Base-by-base conservation (phyloP, 2,888 invertebrate species). In the Drosophila subsilvestris region DNA sequence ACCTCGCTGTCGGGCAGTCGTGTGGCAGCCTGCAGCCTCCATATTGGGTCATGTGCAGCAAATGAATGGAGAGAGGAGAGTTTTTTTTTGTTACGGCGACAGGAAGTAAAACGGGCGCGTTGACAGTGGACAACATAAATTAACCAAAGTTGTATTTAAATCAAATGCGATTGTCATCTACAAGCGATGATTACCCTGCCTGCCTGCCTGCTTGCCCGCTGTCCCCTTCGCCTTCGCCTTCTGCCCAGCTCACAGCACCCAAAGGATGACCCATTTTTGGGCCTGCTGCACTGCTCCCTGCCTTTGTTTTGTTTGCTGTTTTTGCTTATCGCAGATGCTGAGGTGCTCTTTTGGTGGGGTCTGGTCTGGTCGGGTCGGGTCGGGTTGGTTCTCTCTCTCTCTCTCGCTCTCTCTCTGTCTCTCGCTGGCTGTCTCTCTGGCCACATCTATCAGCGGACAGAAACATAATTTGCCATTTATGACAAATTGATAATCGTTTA, bases 401-500 rank as follows among this genome's bases (percentile, higher is more conserved):
- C 37, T n/a, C 14, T 2, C 37, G 2, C 37, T 37, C 14, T 51
- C 25, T 12, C 51, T 9, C 8, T n/a, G n/a, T 27, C 4, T n/a
- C n/a, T n/a, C n/a, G n/a, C n/a, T n/a, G n/a, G n/a, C n/a, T n/a
- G n/a, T n/a, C n/a, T n/a, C n/a, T 20, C 29, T 22, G 48, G 55
- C 67, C 85, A 74, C 82, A 81, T 85, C 82, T 87, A 85, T 87
- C 80, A 79, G 86, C 59, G 60, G 27, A 50, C 56, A 57, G 43
- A 72, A 63, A 58, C 71, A 63, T 63, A 71, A 71, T 76, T 67
- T 76, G 67, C 85, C 85, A 85, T 85, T 85, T 85, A 88, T 88
- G 85, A 85, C 84, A 85, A 85, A 85, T 85, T 85, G 88, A 88
- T 85, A 88, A 88, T 86, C 88, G 79, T 49, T 82, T 51, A 87